A percentile compares a stretch with the other conserved stretches of the same genome.
Conservation (phyloP, 2,888 invertebrate genomes). For the Aphodius granarius region DNA sequence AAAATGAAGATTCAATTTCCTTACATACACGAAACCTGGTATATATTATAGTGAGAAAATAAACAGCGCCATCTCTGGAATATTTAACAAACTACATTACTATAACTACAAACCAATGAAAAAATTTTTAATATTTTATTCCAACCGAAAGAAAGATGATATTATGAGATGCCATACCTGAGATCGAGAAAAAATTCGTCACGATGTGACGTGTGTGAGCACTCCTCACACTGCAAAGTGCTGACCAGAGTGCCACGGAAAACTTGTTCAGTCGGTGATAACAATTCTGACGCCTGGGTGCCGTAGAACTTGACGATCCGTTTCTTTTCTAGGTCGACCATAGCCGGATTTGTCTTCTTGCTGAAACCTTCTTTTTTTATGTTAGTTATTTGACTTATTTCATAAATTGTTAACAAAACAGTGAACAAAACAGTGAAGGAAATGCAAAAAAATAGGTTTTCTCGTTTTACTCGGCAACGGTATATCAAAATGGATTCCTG, state of each 20-base stretch:
- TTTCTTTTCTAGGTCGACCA: slow-evolving; percentile 74
- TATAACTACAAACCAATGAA: too few relatives aligned
- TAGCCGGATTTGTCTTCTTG: slow-evolving; percentile 73
- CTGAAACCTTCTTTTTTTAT: slow-evolving; percentile 53
- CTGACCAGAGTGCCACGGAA: slow-evolving; percentile 94
- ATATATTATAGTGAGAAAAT: too few relatives aligned
- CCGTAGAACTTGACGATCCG: slow-evolving; percentile 82
- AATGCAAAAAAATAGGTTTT: too few relatives aligned
- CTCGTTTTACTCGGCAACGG: too few relatives aligned
- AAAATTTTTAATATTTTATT: background rate
- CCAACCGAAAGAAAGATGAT: background rate
- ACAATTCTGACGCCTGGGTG: slow-evolving; percentile 75
- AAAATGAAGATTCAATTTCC: background rate
- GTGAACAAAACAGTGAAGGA: too few relatives aligned
- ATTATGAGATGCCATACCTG: slow-evolving; percentile 37
- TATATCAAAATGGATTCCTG: too few relatives aligned
- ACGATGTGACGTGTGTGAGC: slow-evolving; percentile 81
- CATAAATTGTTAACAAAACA: background rate
- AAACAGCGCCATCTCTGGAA: too few relatives aligned
- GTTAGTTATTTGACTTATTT: slow-evolving; percentile 8
- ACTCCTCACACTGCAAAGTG: slow-evolving; percentile 86
- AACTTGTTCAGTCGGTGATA: slow-evolving; percentile 83
- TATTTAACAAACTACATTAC: too few relatives aligned
- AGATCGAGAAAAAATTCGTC: slow-evolving; percentile 94
- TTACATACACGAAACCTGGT: too few relatives aligned